Evolutionary conservation across 2,113 vertebrate species (phyloP).

Genomic region (Cathartes aura): DNA sequence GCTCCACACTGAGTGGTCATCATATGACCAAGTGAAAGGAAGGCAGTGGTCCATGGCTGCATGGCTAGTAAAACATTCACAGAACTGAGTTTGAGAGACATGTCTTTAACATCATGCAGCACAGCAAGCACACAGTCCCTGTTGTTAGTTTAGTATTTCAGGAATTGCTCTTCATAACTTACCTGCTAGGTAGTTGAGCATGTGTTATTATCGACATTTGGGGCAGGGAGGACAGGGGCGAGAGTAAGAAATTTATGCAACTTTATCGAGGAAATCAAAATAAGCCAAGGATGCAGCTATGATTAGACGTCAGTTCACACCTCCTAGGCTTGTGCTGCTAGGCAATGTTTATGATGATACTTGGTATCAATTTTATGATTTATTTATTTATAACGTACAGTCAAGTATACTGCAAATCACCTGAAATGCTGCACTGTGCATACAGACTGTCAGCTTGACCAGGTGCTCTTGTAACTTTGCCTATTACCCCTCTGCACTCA

Average conservation of each 20-base stretch:
- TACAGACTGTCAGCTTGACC: neutral
- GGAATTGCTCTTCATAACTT: neutral
- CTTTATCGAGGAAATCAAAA: neutral
- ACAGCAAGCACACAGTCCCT: neutral
- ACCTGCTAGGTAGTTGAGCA: neutral
- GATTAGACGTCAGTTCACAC: neutral
- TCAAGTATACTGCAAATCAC: neutral
- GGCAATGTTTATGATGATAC: neutral
- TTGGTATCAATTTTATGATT: neutral
- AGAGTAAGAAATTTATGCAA: neutral
- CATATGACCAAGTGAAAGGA: neutral
- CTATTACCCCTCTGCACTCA: neutral
- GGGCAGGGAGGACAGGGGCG: neutral
- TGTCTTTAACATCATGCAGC: neutral
- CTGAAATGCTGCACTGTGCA: neutral
- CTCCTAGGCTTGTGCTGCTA: neutral
- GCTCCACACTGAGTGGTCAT: neutral
- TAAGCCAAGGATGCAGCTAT: neutral
- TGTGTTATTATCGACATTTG: neutral
- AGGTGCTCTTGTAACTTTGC: neutral
- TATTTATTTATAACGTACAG: neutral
- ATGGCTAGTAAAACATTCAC: neutral
- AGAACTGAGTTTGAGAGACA: neutral
- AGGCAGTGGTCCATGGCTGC: neutral
- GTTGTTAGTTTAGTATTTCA: neutral